Conservation (phyloP, 1,140 invertebrate genomes). For the Conopomorpha cramerella region DNA sequence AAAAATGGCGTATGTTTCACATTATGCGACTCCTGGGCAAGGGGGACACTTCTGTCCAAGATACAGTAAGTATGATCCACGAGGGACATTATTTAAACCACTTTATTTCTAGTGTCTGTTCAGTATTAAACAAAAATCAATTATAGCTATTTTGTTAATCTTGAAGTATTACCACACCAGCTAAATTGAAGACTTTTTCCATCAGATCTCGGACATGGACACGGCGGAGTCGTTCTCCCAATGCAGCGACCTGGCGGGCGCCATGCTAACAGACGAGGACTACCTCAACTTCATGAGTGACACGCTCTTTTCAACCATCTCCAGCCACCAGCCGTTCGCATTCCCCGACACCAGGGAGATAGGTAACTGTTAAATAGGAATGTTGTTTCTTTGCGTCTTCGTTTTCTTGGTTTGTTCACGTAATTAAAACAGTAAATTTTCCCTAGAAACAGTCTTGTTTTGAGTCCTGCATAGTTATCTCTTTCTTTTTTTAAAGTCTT, state of each 20-base stretch:
- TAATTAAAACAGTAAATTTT: too few species aligned
- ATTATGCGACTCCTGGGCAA: slow-evolving; percentile 80
- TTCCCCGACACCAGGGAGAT: slow-evolving; percentile 97
- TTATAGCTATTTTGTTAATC: too few species aligned
- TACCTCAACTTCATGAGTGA: slow-evolving; percentile 90
- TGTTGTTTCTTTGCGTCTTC: too few species aligned
- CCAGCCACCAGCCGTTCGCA: slow-evolving; percentile 87
- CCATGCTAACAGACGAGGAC: slow-evolving; percentile 85
- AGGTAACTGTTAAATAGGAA: too few species aligned
- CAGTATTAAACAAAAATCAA: too few species aligned
- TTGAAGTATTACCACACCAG: too few species aligned
- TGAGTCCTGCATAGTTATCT: too few species aligned
- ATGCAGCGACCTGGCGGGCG: slow-evolving; percentile 64
- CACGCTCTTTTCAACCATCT: slow-evolving; percentile 86
- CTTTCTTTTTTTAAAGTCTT: too few species aligned
- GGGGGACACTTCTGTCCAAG: slow-evolving; percentile 73
- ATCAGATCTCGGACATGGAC: slow-evolving; percentile 79
- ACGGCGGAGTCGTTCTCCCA: slow-evolving; percentile 74
- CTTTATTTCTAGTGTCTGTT: too few species aligned
- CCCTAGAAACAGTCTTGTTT: too few species aligned
- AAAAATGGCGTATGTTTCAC: slow-evolving; percentile 98
- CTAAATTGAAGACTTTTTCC: too few species aligned
- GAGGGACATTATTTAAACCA: too few species aligned
- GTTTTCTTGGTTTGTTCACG: slow-evolving; percentile 3
- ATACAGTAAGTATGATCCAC: slow-evolving; percentile 75